Base-by-base conservation (phyloP, 2,888 invertebrate species). In the Napeogenes sylphis region DNA sequence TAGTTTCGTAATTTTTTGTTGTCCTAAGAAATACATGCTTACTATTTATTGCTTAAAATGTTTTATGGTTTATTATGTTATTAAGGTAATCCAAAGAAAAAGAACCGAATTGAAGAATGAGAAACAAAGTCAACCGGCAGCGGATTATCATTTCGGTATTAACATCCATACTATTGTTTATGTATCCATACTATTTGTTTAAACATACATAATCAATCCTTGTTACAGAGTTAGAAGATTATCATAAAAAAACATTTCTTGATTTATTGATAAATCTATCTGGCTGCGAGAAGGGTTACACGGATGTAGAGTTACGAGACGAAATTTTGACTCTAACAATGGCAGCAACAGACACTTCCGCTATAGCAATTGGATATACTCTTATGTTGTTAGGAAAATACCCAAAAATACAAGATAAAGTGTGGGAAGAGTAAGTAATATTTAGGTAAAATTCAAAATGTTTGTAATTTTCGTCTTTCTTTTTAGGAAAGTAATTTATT, bases 291-390 rank as follows among this genome's bases (percentile, higher is more conserved):
- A 84, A 78, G 1, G 91, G 91, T 32, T 91, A 92, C 51, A 91
- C 86, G 0, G 84, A 92, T 68, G 70, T 83, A 45, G 92, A 93
- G 68, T 70, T 93, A 3, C 78, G 91, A 62, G 92, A 93, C 70
- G 93, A 93, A 79, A 85, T 93, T 0, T 78, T 92, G 59, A 92
- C 92, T 0, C 82, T 93, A 63, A 86, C 91, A 61, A 75, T 92
- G 13, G 93, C 92, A 30, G 93, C 92, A 42, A 90, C 91, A 6
- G 90, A 92, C 58, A 92, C 92, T 0, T 87, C 91, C 1, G 89
- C 91, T 0, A 83, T 87, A 0, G 81, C 83, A 2, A 75, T 85
- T 8, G 86, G 91, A 0, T 91, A 83, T 69, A 85, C 88, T 0
- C 68, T 92, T 55, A 81, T 83, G 69, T 74, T 91, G 58, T 70